Evolutionary conservation across 1,140 invertebrate species (phyloP), one percentile per base, ranked within the genome.

Genomic region (Pseudomyrmex sp.): DNA sequence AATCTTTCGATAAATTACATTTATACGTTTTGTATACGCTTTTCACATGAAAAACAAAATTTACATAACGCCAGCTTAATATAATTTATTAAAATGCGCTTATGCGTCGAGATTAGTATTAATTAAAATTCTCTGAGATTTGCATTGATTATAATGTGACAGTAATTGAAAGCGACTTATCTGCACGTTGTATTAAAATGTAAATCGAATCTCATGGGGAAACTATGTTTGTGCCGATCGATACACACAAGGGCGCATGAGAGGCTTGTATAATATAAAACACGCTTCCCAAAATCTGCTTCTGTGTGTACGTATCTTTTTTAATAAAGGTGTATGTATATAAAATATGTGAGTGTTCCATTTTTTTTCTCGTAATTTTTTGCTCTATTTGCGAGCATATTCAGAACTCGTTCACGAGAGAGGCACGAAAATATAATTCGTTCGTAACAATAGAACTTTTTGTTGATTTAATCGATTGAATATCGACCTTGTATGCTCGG

Each of bases 91-190:
- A 89, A 90, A 90, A 88, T 83, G 63, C 87, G 80, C 62, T 90
- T 89, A 90, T 66, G 44, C 15, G 66, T 44, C 12, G 66, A 72
- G 76, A 69, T 80, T 62, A 62, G 82, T 88, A 88, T 87, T 90
- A 90, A 90, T 90, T 90, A 89, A 90, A 90, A 89, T 23, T 23
- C 79, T 59, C 46, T 79, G 85, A 90, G 90, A 87, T 90, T 90
- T 90, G 85, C 87, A 86, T 90, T 88, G 85, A 87, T 90, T 90
- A 90, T 84, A 82, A 85, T 83, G 85, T 83, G 79, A 82, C 77
- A 75, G 85, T 90, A 90, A 90, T 90, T 90, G 90, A 90, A 90
- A 89, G 85, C 75, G 89, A 87, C 89, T 90, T 90, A 90, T 58
- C 84, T 82, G 58, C 59, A 73, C 79, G 77, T 74, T 88, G 84